A percentile compares a stretch with the other conserved stretches of the same genome.
These are phyloP conservation scores for Anoplophora glabripennis DNA, from an alignment of 1,140 invertebrate species.

Conservation along the genomic window DNA sequence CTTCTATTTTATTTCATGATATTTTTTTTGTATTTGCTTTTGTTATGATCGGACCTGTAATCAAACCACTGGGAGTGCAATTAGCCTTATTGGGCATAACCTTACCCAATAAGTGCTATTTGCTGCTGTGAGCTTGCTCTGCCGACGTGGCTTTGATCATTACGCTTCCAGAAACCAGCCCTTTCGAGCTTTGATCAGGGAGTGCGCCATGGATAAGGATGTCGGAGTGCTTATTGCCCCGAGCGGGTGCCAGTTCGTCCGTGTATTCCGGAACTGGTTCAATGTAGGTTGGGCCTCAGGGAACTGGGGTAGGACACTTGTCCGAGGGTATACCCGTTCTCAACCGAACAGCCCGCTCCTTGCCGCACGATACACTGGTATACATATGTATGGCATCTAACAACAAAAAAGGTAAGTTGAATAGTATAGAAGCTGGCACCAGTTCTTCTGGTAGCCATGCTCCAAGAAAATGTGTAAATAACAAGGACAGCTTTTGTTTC, in stretches of 20 bases:
- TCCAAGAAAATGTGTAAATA: too few relatives aligned
- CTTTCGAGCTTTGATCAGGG: slow-evolving; percentile 3
- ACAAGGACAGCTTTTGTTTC: too few relatives aligned
- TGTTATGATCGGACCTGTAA: too few relatives aligned
- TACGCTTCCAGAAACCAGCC: background rate
- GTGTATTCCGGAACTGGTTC: slow-evolving; percentile 8
- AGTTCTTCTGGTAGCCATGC: too few relatives aligned
- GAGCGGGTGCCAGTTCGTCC: slow-evolving; percentile 9
- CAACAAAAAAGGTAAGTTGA: too few relatives aligned
- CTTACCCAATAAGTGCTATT: background rate
- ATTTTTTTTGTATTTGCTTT: too few relatives aligned
- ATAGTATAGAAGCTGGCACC: too few relatives aligned
- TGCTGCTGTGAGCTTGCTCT: slow-evolving; percentile 11
- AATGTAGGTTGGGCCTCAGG: slow-evolving; percentile 8
- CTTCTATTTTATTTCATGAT: too few relatives aligned
- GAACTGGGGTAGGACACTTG: slow-evolving; percentile 6
- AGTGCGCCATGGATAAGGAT: slow-evolving; percentile 2
- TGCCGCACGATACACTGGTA: background rate
- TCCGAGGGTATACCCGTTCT: slow-evolving; percentile 8
- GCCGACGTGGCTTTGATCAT: slow-evolving; percentile 4
- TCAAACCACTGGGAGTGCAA: too few relatives aligned
- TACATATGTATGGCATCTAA: too few relatives aligned
- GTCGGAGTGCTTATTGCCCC: background rate
- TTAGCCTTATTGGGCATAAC: too few relatives aligned
- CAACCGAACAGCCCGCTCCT: background rate